Conservation (phyloP, 2,888 invertebrate genomes). For the Meloe dianella region DNA sequence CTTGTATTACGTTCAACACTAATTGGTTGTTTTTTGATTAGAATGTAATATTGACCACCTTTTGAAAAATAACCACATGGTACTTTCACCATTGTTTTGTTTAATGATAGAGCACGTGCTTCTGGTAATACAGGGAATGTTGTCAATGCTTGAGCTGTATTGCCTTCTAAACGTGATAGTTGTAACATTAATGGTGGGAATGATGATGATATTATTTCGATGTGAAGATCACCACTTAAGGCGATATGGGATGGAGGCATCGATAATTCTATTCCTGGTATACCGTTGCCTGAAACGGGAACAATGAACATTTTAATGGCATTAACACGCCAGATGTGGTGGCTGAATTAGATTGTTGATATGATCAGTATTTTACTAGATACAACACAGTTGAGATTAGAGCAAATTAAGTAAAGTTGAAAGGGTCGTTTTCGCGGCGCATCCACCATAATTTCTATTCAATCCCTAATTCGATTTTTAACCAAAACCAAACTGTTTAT, state of each 20-base stretch:
- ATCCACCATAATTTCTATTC: background rate
- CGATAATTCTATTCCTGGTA: conserved; percentile 52
- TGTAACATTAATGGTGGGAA: conserved; percentile 56
- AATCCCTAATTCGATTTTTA: background rate
- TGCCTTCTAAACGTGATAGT: conserved; percentile 60
- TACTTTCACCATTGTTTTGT: conserved; percentile 54
- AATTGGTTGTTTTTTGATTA: conserved; percentile 57
- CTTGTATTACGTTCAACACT: conserved; percentile 27
- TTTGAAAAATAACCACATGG: conserved; percentile 78
- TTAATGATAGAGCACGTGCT: conserved; percentile 53
- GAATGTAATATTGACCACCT: conserved; percentile 70
- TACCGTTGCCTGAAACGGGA: conserved; percentile 51
- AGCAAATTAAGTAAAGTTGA: background rate
- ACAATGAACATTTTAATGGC: conserved; percentile 19
- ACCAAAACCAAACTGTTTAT: background rate
- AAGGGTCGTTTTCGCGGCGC: background rate
- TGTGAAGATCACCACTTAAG: conserved; percentile 78
- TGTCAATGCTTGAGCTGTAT: conserved; percentile 51
- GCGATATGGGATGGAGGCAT: conserved; percentile 79
- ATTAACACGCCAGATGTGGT: background rate
- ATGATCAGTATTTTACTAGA: background rate
- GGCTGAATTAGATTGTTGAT: background rate
- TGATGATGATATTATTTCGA: conserved; percentile 65
- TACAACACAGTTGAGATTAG: background rate
- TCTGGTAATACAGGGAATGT: conserved; percentile 56